These are phyloP conservation scores for Ephialtes manifestator DNA, from an alignment of 2,888 invertebrate species.

Conservation along the genomic window DNA sequence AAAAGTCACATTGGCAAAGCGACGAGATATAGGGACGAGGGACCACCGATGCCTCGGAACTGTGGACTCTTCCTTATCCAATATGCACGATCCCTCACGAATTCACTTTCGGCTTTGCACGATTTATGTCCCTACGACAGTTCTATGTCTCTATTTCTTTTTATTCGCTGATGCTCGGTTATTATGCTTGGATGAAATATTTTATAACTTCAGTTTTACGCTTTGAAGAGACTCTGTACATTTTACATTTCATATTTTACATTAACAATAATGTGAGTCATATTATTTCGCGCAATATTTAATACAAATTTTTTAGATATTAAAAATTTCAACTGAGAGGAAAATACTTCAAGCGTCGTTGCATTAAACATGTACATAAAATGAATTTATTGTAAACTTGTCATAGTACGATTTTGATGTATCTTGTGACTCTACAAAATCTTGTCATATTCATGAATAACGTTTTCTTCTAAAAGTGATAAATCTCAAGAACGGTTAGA, in stretches of 20 bases:
- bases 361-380: too few species aligned
- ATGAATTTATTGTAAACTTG: too few species aligned
- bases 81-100: conserved; percentile 7
- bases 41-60: not conserved
- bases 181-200: not conserved
- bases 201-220: not conserved
- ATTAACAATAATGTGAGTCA: too few species aligned
- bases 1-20: conserved; percentile 5
- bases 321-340: too few species aligned
- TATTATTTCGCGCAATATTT: too few species aligned
- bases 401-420: too few species aligned
- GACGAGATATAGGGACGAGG: not conserved
- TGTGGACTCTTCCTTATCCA: conserved; percentile 14
- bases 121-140: not conserved
- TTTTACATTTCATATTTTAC: too few species aligned
- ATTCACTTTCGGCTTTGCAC: not conserved
- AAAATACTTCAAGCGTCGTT: too few species aligned
- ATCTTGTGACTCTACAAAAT: too few species aligned
- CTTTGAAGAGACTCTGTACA: not conserved
- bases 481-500: not conserved
- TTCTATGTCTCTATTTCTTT: not conserved
- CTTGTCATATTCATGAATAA: too few species aligned
- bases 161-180: not conserved
- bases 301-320: too few species aligned
- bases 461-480: not conserved